Conservation (phyloP, 2,888 invertebrate species). For the Emmelina monodactyla region DNA sequence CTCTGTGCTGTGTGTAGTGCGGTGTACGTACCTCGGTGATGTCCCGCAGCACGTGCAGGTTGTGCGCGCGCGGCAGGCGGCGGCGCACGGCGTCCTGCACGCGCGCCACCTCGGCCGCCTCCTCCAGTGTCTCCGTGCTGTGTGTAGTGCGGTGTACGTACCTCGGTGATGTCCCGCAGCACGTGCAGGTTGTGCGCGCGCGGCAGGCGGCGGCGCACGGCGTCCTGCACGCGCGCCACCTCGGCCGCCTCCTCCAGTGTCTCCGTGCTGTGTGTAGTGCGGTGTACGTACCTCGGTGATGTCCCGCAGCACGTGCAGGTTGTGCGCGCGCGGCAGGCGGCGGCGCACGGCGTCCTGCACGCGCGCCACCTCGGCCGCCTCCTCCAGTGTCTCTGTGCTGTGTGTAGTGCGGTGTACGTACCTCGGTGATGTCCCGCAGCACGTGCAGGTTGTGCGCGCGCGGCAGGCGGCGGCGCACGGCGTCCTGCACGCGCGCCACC, state of each 20-base stretch:
- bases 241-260: conserved; percentile 94
- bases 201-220: conserved; percentile 63
- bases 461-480: conserved; percentile 63
- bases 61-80: conserved; percentile 62
- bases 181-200: conserved; percentile 77
- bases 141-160: too few relatives aligned
- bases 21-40: conserved; percentile 75
- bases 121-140: too few relatives aligned
- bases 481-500: conserved; percentile 85
- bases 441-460: conserved; percentile 77
- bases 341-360: conserved; percentile 77
- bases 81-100: conserved; percentile 77
- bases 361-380: conserved; percentile 90
- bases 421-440: conserved; percentile 81
- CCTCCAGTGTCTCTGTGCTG: too few relatives aligned
- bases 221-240: conserved; percentile 85
- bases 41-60: conserved; percentile 80
- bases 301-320: conserved; percentile 80
- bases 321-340: conserved; percentile 62
- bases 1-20: too few relatives aligned
- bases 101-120: conserved; percentile 90
- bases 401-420: too few relatives aligned
- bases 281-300: conserved; percentile 75
- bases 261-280: too few relatives aligned
- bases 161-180: conserved; percentile 81